These are phyloP conservation scores for Bubo blakistoni DNA, from an alignment of 2,113 vertebrate genomes.

Conservation along the genomic window DNA sequence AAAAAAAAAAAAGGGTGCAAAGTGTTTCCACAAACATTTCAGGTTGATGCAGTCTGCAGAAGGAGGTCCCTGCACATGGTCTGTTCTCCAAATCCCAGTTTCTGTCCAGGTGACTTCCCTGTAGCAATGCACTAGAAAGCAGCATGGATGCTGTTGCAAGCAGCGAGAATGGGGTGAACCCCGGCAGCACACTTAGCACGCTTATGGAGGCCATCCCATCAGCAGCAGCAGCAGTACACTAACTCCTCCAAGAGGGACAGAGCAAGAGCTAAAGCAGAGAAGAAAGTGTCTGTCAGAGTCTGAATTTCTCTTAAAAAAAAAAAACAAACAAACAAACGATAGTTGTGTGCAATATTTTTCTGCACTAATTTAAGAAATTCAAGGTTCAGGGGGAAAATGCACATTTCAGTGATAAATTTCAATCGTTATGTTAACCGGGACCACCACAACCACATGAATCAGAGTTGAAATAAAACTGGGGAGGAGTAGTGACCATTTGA, in stretches of 20 bases:
- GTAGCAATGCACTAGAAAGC: background rate
- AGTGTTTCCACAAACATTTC: background rate
- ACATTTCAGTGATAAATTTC: background rate
- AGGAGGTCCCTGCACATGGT: background rate
- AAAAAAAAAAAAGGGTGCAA: no score
- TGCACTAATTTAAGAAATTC: background rate
- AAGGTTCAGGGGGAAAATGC: background rate
- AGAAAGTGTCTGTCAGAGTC: background rate
- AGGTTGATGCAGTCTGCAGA: background rate
- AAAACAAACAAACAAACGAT: background rate
- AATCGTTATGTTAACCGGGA: background rate
- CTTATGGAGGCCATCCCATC: background rate
- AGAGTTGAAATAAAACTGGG: background rate
- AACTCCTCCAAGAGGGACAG: background rate
- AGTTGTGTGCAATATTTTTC: background rate
- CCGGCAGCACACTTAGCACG: background rate
- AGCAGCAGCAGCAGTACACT: background rate
- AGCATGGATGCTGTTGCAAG: background rate
- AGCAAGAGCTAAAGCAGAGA: background rate
- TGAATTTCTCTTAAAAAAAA: background rate
- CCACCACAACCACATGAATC: background rate
- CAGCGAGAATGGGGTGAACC: background rate
- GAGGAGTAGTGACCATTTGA: background rate
- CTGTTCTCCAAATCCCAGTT: background rate
- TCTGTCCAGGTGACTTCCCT: background rate